These are phyloP conservation scores for Mimumesa dahlbomi DNA, from an alignment of 2,888 invertebrate species.

Conservation along the genomic window DNA sequence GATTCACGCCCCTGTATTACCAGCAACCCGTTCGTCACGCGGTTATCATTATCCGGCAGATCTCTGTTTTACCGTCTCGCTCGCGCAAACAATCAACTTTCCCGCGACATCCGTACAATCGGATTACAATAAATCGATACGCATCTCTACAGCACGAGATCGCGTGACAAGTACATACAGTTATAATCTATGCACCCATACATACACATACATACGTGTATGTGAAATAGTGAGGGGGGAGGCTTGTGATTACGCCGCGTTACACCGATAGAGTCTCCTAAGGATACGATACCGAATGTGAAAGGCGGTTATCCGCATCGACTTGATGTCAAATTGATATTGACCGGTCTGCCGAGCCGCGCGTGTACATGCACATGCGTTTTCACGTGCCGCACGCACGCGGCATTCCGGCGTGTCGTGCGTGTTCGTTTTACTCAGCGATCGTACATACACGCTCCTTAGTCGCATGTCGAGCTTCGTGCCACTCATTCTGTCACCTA, in stretches of 20 bases:
- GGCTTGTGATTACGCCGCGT: slow-evolving; percentile 15
- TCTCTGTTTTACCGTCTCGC: too few species aligned
- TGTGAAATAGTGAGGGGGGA: too few species aligned
- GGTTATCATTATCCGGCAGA: too few species aligned
- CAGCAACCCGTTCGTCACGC: too few species aligned
- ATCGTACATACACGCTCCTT: slow-evolving; percentile 5
- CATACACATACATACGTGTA: slow-evolving; percentile 13
- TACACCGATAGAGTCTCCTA: slow-evolving; percentile 24
- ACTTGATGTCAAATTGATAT: slow-evolving; percentile 36
- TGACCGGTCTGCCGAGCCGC: slow-evolving; percentile 6
- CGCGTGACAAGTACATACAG: background rate
- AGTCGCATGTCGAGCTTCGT: slow-evolving; percentile 14
- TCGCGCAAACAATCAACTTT: too few species aligned
- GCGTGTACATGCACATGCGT: slow-evolving; percentile 4
- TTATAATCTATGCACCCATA: slow-evolving; percentile 7
- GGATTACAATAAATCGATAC: slow-evolving; percentile 33
- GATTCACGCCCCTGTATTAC: too few species aligned
- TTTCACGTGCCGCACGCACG: slow-evolving; percentile 30
- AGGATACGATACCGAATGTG: slow-evolving; percentile 34
- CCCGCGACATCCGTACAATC: slow-evolving; percentile 14
- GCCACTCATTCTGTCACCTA: slow-evolving; percentile 2
- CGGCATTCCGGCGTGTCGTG: slow-evolving; percentile 28
- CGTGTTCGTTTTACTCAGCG: slow-evolving; percentile 8
- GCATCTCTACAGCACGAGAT: background rate
- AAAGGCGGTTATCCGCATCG: slow-evolving; percentile 40